Conservation (phyloP, 1,140 invertebrate genomes). For the Brachystomella parvula region DNA sequence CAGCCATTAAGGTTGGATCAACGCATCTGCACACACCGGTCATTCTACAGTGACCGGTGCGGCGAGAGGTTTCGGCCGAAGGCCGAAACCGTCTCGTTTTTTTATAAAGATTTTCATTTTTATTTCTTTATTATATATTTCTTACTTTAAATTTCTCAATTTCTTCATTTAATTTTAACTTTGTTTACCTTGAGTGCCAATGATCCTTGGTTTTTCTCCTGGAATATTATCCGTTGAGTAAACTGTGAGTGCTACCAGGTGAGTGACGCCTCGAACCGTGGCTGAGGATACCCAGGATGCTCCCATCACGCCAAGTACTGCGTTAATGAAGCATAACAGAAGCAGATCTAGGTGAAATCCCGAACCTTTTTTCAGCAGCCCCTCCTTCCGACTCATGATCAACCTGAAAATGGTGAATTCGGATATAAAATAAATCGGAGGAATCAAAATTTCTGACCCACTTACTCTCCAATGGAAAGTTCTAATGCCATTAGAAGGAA, state of each 20-base stretch:
- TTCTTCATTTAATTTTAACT: not conserved
- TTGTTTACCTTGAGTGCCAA: not conserved
- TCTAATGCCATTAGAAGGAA: slow-evolving; percentile 92
- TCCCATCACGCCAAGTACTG: slow-evolving; percentile 71
- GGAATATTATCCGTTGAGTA: slow-evolving; percentile 89
- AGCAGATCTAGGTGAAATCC: slow-evolving; percentile 89
- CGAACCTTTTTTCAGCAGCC: slow-evolving; percentile 82
- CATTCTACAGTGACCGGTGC: no score
- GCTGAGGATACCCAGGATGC: slow-evolving; percentile 91
- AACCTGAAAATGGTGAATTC: slow-evolving; percentile 8
- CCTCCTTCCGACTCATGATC: slow-evolving; percentile 76
- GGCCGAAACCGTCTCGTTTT: no score
- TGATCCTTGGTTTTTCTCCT: slow-evolving; percentile 58
- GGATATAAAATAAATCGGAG: not conserved
- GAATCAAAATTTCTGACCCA: slow-evolving; percentile 42
- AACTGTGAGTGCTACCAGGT: slow-evolving; percentile 82
- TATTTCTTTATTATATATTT: not conserved
- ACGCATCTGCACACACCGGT: no score
- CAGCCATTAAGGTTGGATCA: no score
- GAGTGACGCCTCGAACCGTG: slow-evolving; percentile 84
- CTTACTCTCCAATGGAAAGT: slow-evolving; percentile 66
- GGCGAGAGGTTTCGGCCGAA: no score
- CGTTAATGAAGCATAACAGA: slow-evolving; percentile 68
- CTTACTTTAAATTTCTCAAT: not conserved
- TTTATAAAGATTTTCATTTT: not conserved